phyloP scores from a whole-genome alignment of 2,888 invertebrate genomes.

The Agonum fuliginosum region DNA sequence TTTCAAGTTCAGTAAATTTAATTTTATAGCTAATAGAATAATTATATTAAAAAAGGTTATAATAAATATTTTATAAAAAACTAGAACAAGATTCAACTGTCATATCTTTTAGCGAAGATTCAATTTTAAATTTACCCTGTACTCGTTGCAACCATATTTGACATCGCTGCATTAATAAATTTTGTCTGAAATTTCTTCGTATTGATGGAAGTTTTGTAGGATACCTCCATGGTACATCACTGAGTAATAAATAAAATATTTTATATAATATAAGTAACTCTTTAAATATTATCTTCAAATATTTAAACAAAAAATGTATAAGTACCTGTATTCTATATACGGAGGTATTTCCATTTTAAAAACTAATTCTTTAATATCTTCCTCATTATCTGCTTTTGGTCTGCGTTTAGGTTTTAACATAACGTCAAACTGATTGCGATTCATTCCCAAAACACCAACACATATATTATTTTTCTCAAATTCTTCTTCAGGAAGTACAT shows the following conservation, averaged over 20 bases:
- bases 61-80: too few relatives aligned
- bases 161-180: conserved; percentile 63
- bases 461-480: conserved; percentile 72
- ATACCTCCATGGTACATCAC: conserved; percentile 65
- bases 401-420: conserved; percentile 75
- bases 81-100: too few relatives aligned
- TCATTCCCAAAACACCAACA: conserved; percentile 78
- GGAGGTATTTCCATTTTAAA: conserved; percentile 65
- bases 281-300: too few relatives aligned
- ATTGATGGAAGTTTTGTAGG: conserved; percentile 65
- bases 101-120: too few relatives aligned
- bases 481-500: conserved; percentile 76
- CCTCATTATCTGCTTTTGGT: conserved; percentile 66
- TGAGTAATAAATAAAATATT: too few relatives aligned
- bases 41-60: too few relatives aligned
- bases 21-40: too few relatives aligned
- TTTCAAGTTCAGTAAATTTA: too few relatives aligned
- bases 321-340: conserved; percentile 27
- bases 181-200: conserved; percentile 63
- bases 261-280: too few relatives aligned
- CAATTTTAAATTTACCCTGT: too few relatives aligned
- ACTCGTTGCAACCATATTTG: conserved; percentile 67
- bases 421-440: conserved; percentile 75
- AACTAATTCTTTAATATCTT: conserved; percentile 62
- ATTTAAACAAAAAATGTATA: too few relatives aligned